phyloP scores from a whole-genome alignment of 1,140 invertebrate genomes.

The Anastatus disparis region DNA sequence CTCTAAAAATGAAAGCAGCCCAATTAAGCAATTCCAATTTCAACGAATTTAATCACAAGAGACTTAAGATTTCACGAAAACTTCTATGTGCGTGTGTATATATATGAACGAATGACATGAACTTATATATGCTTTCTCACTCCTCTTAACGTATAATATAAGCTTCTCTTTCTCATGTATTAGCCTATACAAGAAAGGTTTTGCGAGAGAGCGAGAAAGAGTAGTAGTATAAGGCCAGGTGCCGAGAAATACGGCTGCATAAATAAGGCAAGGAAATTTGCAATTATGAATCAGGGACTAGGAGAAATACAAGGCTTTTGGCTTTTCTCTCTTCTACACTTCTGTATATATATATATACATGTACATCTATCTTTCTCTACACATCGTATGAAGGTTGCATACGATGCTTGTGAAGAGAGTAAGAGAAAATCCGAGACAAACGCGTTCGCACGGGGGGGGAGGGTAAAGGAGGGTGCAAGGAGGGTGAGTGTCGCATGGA shows the following conservation, averaged over 20 bases:
- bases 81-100: too few species aligned
- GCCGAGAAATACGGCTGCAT: slow-evolving; percentile 60
- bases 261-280: slow-evolving; percentile 68
- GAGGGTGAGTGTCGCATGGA: slow-evolving; percentile 59
- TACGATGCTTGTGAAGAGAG: slow-evolving; percentile 41
- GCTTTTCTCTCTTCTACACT: slow-evolving; percentile 21
- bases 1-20: too few species aligned
- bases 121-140: too few species aligned
- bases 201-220: slow-evolving; percentile 18
- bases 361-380: slow-evolving; percentile 39
- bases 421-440: slow-evolving; percentile 18
- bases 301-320: slow-evolving; percentile 62
- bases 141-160: too few species aligned
- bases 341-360: too few species aligned
- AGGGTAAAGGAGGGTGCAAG: too few species aligned
- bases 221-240: slow-evolving; percentile 40
- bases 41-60: slow-evolving; percentile 29
- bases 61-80: slow-evolving; percentile 13
- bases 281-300: slow-evolving; percentile 67
- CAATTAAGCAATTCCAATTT: slow-evolving; percentile 40
- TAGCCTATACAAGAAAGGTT: not conserved
- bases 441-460: too few species aligned
- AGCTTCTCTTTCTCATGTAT: too few species aligned
- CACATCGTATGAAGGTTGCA: slow-evolving; percentile 38
- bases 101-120: too few species aligned